Evolutionary conservation across 2,888 invertebrate species (phyloP), one percentile per base, ranked within the genome.

Genomic region (Drosophila helvetica): DNA sequence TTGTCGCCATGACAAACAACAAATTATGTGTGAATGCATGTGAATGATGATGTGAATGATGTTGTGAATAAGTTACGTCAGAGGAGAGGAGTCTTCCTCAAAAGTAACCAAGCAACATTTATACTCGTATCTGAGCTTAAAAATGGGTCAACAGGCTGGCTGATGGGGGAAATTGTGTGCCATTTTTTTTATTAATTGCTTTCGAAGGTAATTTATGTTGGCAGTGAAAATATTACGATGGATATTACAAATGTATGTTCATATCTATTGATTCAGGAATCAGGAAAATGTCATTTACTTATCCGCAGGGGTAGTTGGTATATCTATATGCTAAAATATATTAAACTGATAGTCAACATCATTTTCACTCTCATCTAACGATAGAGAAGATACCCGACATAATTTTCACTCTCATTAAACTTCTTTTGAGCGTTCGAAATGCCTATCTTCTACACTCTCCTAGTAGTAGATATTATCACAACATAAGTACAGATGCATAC

Each of bases 1-100:
- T 73, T 73, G 78, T 78, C 77, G 68, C 68, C 68, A 83, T 80
- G 83, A 69, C 69, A 75, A 72, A 56, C 47, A 47, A 75, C 75
- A 80, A 71, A 77, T 80, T 67, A 62, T 73, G 78, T 75, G 69
- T 60, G 67, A 69, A 77, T 64, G 60, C 65, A 66, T 63, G 52
- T 52, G 30, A 53, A 57, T 33, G 43, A 38, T n/a, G 38, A 7
- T 38, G 15, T 38, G 15, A 15, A 38, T 38, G 38, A 38, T 45
- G 12, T 52, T 52, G 52, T 52, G 50, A 59, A 59, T 59, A 25
- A 43, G 42, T 50, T 59, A 51, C 47, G 57, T 57, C 57, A 47
- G 38, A 38, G 27, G 17, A 12, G 17, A 30, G 42, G 30, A 8
- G 18, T 52, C 27, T 27, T 19, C 52, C 58, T 54, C 38, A 64